Conservation (phyloP, 2,113 vertebrate genomes). For the Procapra przewalskii region DNA sequence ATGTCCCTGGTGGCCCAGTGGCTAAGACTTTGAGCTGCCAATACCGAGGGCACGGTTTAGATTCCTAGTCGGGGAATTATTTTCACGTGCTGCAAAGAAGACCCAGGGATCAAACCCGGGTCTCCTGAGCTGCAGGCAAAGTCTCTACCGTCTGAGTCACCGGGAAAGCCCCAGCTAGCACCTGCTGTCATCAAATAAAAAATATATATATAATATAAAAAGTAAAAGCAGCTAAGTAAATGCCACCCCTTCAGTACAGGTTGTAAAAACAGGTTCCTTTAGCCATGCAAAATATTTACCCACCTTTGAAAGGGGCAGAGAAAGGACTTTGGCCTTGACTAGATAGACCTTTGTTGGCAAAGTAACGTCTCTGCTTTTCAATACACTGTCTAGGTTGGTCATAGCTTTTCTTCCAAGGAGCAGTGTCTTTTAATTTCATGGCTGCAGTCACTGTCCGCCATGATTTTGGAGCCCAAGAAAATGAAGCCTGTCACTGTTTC, state of each 20-base stretch:
- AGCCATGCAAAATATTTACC: not conserved
- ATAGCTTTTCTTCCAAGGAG: not conserved
- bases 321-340: not conserved
- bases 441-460: not conserved
- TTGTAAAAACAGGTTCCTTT: not conserved
- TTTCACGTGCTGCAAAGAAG: not conserved
- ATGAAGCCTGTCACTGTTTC: not conserved
- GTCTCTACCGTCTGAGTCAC: not conserved
- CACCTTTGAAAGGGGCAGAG: not conserved
- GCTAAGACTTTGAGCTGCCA: not conserved
- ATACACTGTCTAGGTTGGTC: not conserved
- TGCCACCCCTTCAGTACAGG: fast-evolving
- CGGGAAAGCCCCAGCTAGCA: not conserved
- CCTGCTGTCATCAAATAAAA: not conserved
- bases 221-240: not conserved
- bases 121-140: not conserved
- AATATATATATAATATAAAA: not conserved
- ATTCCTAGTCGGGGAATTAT: too few relatives aligned
- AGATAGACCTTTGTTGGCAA: not conserved
- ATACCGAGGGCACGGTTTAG: fast-evolving
- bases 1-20: not conserved
- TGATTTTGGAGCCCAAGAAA: not conserved
- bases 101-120: not conserved
- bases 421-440: not conserved
- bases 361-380: not conserved